phyloP scores from a whole-genome alignment of 2,797 vertebrate species.

The Pristis pectinata region DNA sequence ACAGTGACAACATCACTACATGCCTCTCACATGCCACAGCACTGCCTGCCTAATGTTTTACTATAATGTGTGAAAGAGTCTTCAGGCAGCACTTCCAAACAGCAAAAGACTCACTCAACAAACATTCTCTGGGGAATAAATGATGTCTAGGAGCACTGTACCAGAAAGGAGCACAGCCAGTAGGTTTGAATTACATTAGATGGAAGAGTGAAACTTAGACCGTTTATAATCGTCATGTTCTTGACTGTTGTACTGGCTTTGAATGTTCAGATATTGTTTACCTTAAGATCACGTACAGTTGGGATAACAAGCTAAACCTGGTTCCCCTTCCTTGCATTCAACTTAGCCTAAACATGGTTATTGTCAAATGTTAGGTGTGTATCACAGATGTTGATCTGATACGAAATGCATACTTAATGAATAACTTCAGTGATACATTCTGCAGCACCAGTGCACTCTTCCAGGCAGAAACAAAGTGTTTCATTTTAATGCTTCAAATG shows the following conservation, averaged over 20 bases:
- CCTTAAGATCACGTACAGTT: background rate
- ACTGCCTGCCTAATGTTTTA: background rate
- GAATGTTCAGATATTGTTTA: conserved; percentile 2
- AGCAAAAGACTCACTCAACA: conserved; percentile 12
- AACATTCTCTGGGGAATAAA: conserved; percentile 7
- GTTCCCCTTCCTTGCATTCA: background rate
- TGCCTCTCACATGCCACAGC: background rate
- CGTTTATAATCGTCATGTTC: background rate
- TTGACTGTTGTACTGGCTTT: background rate
- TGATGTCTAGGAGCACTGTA: background rate
- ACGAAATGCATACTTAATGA: background rate
- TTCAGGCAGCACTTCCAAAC: background rate
- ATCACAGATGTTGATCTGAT: background rate
- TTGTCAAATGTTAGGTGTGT: background rate
- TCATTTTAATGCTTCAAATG: conserved; percentile 27
- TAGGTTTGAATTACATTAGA: background rate
- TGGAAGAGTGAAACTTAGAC: background rate
- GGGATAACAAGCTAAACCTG: background rate
- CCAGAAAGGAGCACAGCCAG: background rate
- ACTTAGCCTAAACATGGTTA: background rate
- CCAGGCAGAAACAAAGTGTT: background rate
- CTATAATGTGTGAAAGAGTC: background rate
- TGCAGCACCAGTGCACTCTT: background rate
- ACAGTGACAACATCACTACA: background rate
- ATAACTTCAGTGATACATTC: background rate